Evolutionary conservation across 2,113 vertebrate species (phyloP).

Genomic region (Pachyramphus minor): DNA sequence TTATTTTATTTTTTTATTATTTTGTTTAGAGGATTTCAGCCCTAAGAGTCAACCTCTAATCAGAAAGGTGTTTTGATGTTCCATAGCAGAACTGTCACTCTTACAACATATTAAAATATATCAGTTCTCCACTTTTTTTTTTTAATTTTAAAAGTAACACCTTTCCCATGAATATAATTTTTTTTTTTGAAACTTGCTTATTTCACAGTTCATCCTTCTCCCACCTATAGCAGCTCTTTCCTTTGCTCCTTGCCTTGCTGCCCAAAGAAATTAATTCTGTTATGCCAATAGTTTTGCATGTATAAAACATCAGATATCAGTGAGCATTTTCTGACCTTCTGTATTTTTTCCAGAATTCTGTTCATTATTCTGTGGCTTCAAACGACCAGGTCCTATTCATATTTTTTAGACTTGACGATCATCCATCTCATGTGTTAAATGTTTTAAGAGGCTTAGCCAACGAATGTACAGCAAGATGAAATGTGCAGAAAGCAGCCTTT

Average conservation of each 20-base stretch:
- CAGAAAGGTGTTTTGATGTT: background rate
- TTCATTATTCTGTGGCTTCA: background rate
- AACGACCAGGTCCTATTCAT: background rate
- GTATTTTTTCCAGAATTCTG: background rate
- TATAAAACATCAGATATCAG: constrained; percentile 6
- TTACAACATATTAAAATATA: background rate
- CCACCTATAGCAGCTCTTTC: background rate
- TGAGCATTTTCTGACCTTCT: constrained; percentile 18
- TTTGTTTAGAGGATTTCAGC: background rate
- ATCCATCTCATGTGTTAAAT: background rate
- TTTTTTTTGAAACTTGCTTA: background rate
- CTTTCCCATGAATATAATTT: background rate
- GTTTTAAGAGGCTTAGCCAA: background rate
- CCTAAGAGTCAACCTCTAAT: background rate
- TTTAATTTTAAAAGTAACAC: background rate
- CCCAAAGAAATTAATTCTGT: background rate
- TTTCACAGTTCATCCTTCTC: background rate
- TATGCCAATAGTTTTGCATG: background rate
- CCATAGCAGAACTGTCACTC: background rate
- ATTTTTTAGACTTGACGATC: background rate
- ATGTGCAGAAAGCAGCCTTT: background rate
- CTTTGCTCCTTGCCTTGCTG: background rate
- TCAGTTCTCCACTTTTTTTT: background rate
- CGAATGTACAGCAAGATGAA: background rate
- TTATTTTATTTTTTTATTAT: no score